Conservation (phyloP, 2,113 vertebrate genomes). For the Leptocoma aspasia region DNA sequence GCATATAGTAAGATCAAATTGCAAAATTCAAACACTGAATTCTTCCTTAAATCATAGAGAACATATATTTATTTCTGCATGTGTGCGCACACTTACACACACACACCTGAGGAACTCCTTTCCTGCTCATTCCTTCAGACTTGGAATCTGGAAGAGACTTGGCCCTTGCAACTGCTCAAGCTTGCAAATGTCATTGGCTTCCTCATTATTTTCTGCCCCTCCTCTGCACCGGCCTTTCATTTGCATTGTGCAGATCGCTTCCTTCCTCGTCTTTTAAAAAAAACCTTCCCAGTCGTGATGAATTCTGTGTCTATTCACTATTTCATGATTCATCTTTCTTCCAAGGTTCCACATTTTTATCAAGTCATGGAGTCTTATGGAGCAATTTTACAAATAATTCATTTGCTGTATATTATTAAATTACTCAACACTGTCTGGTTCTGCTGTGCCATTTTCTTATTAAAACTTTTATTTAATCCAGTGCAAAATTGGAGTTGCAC, state of each 20-base stretch:
- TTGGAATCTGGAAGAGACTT: not conserved
- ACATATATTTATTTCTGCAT: not conserved
- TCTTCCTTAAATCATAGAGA: not conserved
- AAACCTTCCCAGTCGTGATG: not conserved
- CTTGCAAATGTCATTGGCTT: not conserved
- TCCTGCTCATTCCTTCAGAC: not conserved
- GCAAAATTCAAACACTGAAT: not conserved
- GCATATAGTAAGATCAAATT: not conserved
- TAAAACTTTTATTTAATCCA: not conserved
- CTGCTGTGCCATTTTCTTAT: not conserved
- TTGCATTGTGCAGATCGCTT: not conserved
- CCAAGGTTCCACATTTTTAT: not conserved
- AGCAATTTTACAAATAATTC: not conserved
- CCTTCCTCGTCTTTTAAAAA: not conserved
- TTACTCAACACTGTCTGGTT: not conserved
- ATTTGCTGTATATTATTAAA: not conserved
- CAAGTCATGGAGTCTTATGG: not conserved
- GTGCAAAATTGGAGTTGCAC: not conserved
- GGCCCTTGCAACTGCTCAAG: not conserved
- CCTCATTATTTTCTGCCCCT: not conserved
- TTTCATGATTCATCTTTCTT: not conserved
- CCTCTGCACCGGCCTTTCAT: not conserved
- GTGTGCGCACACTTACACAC: rapidly evolving
- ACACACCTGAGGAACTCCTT: not conserved
- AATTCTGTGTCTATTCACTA: not conserved